Percentiles rank a stretch among this genome's conserved stretches.
phyloP scores from a whole-genome alignment of 2,888 invertebrate species.

The Macrophya alboannulata region DNA sequence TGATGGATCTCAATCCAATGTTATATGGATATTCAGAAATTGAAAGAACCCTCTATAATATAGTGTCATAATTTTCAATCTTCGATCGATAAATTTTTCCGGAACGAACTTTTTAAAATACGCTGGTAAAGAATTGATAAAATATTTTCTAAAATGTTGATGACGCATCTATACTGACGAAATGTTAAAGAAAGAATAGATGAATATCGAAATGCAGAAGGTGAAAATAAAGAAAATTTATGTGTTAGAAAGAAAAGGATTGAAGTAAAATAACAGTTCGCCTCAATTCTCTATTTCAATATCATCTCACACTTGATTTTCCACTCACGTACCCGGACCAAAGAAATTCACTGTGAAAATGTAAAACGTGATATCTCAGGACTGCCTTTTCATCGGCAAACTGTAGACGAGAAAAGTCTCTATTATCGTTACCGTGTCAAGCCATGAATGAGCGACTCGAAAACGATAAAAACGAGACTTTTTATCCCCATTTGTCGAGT shows the following conservation, averaged over 20 bases:
- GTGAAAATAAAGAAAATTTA: background rate
- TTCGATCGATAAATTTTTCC: background rate
- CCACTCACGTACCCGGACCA: slow-evolving; percentile 6
- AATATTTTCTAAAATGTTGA: background rate
- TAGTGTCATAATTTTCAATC: background rate
- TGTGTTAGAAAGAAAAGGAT: background rate
- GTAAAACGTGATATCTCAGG: background rate
- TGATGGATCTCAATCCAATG: too few relatives aligned
- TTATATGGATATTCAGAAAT: background rate
- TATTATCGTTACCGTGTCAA: slow-evolving; percentile 34
- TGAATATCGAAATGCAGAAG: background rate
- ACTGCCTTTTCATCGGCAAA: background rate
- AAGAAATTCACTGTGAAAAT: slow-evolving; percentile 7
- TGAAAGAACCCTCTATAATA: background rate
- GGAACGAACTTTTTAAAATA: too few relatives aligned
- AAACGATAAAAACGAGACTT: background rate
- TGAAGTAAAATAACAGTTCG: background rate
- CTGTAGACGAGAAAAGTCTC: background rate
- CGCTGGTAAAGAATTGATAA: background rate
- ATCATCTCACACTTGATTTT: slow-evolving; percentile 9
- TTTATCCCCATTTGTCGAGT: background rate
- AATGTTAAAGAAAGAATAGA: too few relatives aligned
- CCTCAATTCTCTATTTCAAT: background rate
- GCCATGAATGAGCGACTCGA: background rate
- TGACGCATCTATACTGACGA: background rate